A percentile compares a stretch with the other conserved stretches of the same genome.
These are phyloP conservation scores for Trilocha varians DNA, from an alignment of 2,888 invertebrate genomes.

Conservation along the genomic window DNA sequence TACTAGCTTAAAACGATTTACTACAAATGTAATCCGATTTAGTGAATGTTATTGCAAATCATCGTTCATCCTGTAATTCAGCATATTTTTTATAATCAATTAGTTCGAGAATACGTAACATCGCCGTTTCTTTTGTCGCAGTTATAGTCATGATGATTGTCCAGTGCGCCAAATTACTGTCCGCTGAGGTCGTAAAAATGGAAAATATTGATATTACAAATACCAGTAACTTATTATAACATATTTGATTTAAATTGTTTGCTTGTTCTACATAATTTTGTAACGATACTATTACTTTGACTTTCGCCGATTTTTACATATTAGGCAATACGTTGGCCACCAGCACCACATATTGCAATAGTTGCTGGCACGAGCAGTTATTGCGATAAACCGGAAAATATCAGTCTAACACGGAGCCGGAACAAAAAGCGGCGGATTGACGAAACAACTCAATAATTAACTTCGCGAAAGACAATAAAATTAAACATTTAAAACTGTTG, in stretches of 20 bases:
- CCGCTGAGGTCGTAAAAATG: background rate
- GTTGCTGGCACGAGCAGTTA: constrained; percentile 17
- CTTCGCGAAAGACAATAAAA: background rate
- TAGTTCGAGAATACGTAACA: background rate
- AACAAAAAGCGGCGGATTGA: constrained; percentile 4
- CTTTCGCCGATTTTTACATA: background rate
- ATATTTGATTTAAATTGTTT: no score
- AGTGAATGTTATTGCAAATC: no score
- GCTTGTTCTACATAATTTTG: constrained; percentile 10
- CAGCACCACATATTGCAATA: constrained; percentile 14
- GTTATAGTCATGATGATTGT: constrained; percentile 10
- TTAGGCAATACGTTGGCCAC: constrained; percentile 4
- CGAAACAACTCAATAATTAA: constrained; percentile 2
- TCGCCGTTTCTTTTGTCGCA: constrained; percentile 6
- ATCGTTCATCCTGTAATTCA: background rate
- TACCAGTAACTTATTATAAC: constrained; percentile 10
- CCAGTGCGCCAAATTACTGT: constrained; percentile 2
- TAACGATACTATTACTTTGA: background rate
- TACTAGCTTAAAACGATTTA: no score
- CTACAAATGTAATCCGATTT: no score
- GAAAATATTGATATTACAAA: constrained; percentile 10
- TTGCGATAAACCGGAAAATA: constrained; percentile 22
- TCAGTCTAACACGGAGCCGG: constrained; percentile 15
- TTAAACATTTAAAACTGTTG: background rate
- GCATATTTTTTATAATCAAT: constrained; percentile 1